Base-by-base conservation (phyloP, 2,113 vertebrate species). In the Notechis scutatus region DNA sequence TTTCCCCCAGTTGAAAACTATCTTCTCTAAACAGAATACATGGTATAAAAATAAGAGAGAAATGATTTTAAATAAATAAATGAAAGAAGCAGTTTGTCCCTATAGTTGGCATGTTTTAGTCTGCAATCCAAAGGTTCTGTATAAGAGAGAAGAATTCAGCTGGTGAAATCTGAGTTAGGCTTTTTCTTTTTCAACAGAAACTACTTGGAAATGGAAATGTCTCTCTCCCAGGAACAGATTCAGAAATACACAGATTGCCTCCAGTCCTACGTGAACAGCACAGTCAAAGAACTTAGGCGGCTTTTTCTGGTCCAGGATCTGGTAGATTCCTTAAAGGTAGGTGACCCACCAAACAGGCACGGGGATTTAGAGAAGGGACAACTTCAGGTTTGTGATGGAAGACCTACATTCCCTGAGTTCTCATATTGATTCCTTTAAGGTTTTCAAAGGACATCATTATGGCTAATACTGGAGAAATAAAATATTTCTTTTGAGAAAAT, bases 301-400 rank as follows among this genome's bases (percentile, higher is more conserved):
- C 98, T 99, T 94, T 99, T 99, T 95, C 98, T 99, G 0, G 99
- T 99, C 95, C 99, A 99, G 97, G 99, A 99, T 96, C 98, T 99
- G 12, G 97, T 99, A 94, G 99, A 99, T 97, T 99, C 99, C 93
- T 97, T 99, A 95, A 99, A 99, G 98, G 99, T 99, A 97, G 3
- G 98, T 85, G 55, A 42, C 89, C 95, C 89, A 91, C 87, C 56
- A 93, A 93, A 94, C 92, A 94, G 88, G 90, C 94, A 50, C 34
- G 91, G 42, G 47, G 69, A 39, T 81, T 69, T 94, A 64, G 54
- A 55, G 69, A 92, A 69, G 89, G 90, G 5, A 39, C 4, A 34
- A 56, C 14, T 15, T 50, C 29, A 91, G 1, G 91, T 91, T 95
- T 0, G 47, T 94, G 93, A 94, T 94, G 81, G 91, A 95, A 95